Conservation (phyloP, 1,140 invertebrate genomes). For the Pygmarrhopalites habei region DNA sequence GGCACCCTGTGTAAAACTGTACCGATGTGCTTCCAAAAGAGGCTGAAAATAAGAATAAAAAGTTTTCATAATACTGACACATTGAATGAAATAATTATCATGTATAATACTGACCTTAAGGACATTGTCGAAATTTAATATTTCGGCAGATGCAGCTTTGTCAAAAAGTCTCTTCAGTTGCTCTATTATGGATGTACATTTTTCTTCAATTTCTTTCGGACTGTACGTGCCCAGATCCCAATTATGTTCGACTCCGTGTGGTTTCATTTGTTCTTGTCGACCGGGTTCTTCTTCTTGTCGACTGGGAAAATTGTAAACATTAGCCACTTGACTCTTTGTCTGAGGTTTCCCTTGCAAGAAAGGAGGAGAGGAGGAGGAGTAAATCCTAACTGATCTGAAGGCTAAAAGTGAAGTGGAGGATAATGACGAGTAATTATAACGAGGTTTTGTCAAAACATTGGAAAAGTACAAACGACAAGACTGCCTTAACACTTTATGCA, state of each 20-base stretch:
- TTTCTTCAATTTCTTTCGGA: constrained; percentile 9
- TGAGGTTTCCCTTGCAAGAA: too few species aligned
- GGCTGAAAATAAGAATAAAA: constrained; percentile 16
- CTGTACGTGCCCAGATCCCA: constrained; percentile 23
- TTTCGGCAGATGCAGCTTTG: neutral
- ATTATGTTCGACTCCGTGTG: constrained; percentile 15
- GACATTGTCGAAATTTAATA: constrained; percentile 17
- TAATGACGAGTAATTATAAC: too few species aligned
- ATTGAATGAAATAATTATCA: neutral
- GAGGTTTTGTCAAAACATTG: too few species aligned
- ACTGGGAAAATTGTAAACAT: too few species aligned
- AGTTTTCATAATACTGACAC: neutral
- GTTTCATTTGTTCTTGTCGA: too few species aligned
- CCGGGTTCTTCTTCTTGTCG: too few species aligned
- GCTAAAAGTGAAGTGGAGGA: too few species aligned
- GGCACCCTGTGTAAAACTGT: constrained; percentile 1
- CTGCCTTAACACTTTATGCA: too few species aligned
- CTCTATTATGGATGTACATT: constrained; percentile 10
- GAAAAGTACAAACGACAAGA: too few species aligned
- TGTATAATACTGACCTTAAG: constrained; percentile 8
- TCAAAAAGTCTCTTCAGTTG: constrained; percentile 10
- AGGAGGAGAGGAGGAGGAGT: too few species aligned
- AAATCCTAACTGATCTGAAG: too few species aligned
- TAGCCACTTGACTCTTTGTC: too few species aligned
- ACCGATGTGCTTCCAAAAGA: constrained; percentile 18